These are phyloP conservation scores for Phymatocera aterrima DNA, from an alignment of 2,888 invertebrate genomes.

Conservation along the genomic window DNA sequence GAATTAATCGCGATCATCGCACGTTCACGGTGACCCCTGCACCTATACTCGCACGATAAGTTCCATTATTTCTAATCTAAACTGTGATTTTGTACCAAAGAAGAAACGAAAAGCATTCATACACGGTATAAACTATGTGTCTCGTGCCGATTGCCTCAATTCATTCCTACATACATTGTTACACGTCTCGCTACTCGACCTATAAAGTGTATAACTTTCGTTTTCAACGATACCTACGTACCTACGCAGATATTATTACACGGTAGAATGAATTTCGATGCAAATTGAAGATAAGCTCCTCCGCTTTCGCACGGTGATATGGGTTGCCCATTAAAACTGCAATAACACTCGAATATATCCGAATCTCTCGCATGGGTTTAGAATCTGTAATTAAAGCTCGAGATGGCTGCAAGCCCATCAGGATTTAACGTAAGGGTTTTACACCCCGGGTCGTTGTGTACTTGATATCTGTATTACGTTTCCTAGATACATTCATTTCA, in stretches of 20 bases:
- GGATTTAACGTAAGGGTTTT: constrained; percentile 44
- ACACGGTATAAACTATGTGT: too few relatives aligned
- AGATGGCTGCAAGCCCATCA: constrained; percentile 51
- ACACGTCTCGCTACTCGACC: background rate
- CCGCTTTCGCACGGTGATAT: constrained; percentile 30
- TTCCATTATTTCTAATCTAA: too few relatives aligned
- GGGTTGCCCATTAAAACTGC: constrained; percentile 59
- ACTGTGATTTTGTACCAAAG: too few relatives aligned
- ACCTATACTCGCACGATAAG: too few relatives aligned
- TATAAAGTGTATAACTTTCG: constrained; percentile 10
- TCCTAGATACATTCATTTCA: background rate
- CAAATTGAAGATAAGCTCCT: constrained; percentile 34
- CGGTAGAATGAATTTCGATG: constrained; percentile 36
- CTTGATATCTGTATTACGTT: background rate
- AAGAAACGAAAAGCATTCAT: too few relatives aligned
- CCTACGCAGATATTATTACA: too few relatives aligned
- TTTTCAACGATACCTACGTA: constrained; percentile 5
- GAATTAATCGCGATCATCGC: constrained; percentile 12
- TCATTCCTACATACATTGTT: background rate
- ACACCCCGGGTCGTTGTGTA: constrained; percentile 13
- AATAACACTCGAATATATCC: constrained; percentile 59
- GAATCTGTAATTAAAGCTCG: constrained; percentile 65
- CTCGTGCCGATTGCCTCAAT: background rate
- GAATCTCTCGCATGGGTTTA: constrained; percentile 54
- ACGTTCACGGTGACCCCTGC: too few relatives aligned